Base-by-base conservation (phyloP, 2,888 invertebrate species). In the Charanyca ferruginea region DNA sequence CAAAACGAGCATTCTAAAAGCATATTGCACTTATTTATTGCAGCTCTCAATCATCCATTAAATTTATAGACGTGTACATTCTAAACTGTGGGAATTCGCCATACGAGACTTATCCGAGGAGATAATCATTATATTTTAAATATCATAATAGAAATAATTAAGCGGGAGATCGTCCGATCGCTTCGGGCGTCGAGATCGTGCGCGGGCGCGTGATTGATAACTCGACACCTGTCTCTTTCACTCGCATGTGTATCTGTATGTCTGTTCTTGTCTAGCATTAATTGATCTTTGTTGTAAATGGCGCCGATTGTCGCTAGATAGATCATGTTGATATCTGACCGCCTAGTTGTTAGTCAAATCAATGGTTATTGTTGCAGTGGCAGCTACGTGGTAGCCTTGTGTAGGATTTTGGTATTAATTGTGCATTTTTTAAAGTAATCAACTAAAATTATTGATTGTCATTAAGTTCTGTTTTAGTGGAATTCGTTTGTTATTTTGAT, bases 101-200 rank as follows among this genome's bases (percentile, higher is more conserved):
- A 91, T 88, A 85, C 84, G 79, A 86, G 73, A 80, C 80, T 86
- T 84, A 90, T 86, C 84, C 86, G 68, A 82, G 69, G 77, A 88
- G 87, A 90, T 91, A 90, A 93, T 93, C 89, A 93, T 93, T 91
- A 93, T 91, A 91, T 89, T 93, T 93, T 91, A 92, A 93, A 94
- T 94, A 95, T 94, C 91, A 95, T 95, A 95, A 95, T 95, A 95
- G 93, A 95, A 95, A 95, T 94, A 94, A 95, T 95, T 94, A 95
- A 92, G 90, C 89, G 79, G 82, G 89, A 90, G 91, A 94, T 93
- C 90, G 90, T 84, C 87, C 88, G 90, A 93, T 93, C 89, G 94
- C 95, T 91, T 84, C 89, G 72, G 89, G 95, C 94, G 85, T 85
- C 86, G 83, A 88, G 87, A 92, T 93, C 91, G 91, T 91, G 94